phyloP scores from a whole-genome alignment of 2,888 invertebrate species.

The Lydus trimaculatus region DNA sequence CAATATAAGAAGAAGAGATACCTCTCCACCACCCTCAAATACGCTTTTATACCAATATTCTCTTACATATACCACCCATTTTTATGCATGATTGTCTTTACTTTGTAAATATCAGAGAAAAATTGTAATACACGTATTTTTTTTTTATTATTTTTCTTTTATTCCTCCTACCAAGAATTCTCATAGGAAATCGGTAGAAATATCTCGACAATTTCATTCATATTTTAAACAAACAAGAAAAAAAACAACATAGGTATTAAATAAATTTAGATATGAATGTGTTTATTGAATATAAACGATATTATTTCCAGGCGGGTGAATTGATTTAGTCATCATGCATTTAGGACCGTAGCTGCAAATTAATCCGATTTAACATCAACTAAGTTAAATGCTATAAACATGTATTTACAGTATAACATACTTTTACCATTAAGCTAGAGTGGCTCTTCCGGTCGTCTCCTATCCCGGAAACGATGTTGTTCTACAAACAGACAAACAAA shows the following conservation, averaged over 20 bases:
- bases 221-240: not conserved
- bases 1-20: not conserved
- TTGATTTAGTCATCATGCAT: constrained; percentile 12
- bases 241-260: not conserved
- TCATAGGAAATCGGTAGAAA: not conserved
- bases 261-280: not conserved
- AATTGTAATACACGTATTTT: constrained; percentile 18
- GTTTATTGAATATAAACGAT: not conserved
- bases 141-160: not conserved
- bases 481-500: constrained; percentile 49
- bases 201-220: not conserved
- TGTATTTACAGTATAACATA: constrained; percentile 54
- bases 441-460: constrained; percentile 52
- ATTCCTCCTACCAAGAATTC: too few species aligned
- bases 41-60: not conserved
- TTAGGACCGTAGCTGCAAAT: constrained; percentile 40
- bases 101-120: constrained; percentile 17
- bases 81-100: constrained; percentile 27
- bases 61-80: constrained; percentile 4
- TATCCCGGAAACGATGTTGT: constrained; percentile 48
- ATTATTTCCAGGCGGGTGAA: not conserved
- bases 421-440: constrained; percentile 55
- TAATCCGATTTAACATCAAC: constrained; percentile 49
- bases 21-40: not conserved
- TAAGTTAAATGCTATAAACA: constrained; percentile 58